Evolutionary conservation across 2,888 invertebrate genomes (phyloP).

Genomic region (Leptinotarsa tumamoca): DNA sequence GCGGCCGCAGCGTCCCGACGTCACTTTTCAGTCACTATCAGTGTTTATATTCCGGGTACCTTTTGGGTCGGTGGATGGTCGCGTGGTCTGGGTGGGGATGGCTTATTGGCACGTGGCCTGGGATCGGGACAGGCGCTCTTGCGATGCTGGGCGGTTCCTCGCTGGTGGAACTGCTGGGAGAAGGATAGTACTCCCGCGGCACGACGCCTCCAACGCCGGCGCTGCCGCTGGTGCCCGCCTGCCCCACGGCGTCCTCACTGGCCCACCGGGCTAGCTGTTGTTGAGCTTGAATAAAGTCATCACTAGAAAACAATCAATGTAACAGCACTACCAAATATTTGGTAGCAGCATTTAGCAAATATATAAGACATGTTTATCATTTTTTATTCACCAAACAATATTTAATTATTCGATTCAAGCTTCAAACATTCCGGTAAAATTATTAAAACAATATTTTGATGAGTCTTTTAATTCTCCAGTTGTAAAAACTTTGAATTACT

Average conservation of each 20-base stretch:
- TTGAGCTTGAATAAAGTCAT: constrained; percentile 98
- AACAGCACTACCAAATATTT: constrained; percentile 72
- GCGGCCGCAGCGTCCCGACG: constrained; percentile 55
- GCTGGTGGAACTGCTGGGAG: constrained; percentile 69
- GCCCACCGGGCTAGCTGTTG: constrained; percentile 96
- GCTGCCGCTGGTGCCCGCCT: constrained; percentile 62
- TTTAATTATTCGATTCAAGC: too few relatives aligned
- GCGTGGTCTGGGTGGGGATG: constrained; percentile 59
- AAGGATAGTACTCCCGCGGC: constrained; percentile 72
- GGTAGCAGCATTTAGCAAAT: constrained; percentile 30
- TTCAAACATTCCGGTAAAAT: too few relatives aligned
- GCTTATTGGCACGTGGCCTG: constrained; percentile 61
- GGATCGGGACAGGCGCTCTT: constrained; percentile 67
- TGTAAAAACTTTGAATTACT: too few relatives aligned
- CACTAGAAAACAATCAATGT: constrained; percentile 91
- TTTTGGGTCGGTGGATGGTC: constrained; percentile 72
- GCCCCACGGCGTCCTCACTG: constrained; percentile 80
- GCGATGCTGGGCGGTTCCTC: constrained; percentile 71
- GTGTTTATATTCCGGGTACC: constrained; percentile 83
- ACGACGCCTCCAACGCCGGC: constrained; percentile 51
- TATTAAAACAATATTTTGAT: too few relatives aligned
- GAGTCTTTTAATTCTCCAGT: too few relatives aligned
- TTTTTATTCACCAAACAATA: background rate
- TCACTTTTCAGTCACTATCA: constrained; percentile 69
- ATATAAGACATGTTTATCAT: background rate